Conservation (phyloP, 1,140 invertebrate genomes). For the Drosophila punjabiensis region DNA sequence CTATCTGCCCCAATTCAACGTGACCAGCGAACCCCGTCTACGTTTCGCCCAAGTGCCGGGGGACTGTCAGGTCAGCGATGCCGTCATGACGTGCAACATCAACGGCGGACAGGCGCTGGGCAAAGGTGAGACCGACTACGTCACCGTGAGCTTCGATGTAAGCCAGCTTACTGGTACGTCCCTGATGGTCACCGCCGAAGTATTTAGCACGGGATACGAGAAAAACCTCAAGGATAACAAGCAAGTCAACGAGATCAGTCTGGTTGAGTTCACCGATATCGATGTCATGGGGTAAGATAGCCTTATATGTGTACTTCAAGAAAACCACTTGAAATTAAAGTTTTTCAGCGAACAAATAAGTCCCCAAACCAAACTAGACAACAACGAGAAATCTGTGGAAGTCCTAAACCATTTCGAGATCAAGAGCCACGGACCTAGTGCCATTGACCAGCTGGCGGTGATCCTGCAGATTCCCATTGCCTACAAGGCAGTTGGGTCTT, state of each 20-base stretch:
- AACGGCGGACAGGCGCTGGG: conserved; percentile 64
- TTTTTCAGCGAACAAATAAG: conserved; percentile 58
- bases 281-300: conserved; percentile 83
- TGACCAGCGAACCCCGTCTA: conserved; percentile 77
- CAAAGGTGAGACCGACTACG: conserved; percentile 61
- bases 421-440: conserved; percentile 78
- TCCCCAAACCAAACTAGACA: conserved; percentile 55
- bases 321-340: background rate
- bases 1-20: conserved; percentile 82
- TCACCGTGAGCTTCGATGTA: conserved; percentile 82
- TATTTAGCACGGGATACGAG: conserved; percentile 85
- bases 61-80: conserved; percentile 70
- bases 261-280: conserved; percentile 83
- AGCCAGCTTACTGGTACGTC: conserved; percentile 59
- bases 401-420: conserved; percentile 73
- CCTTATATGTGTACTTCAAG: too few species aligned
- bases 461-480: conserved; percentile 71
- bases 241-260: conserved; percentile 68
- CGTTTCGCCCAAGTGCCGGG: conserved; percentile 82
- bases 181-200: conserved; percentile 68
- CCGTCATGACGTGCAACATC: conserved; percentile 70
- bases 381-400: conserved; percentile 50
- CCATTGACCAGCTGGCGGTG: conserved; percentile 58
- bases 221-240: conserved; percentile 71
- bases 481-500: conserved; percentile 56